Conservation (phyloP, 2,113 vertebrate species). For the Podarcis raffonei region DNA sequence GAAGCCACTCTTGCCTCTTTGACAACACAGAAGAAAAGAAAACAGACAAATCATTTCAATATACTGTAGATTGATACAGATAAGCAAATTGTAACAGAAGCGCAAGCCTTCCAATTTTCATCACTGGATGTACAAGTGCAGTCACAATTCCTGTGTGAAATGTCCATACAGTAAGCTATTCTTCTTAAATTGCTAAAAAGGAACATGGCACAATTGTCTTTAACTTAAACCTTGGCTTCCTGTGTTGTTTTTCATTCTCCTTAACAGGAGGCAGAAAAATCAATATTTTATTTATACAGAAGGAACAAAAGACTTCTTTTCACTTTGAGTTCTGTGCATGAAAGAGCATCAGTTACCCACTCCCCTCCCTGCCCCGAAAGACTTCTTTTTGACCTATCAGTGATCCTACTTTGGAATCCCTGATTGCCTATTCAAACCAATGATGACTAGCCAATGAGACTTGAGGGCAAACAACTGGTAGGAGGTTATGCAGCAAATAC, state of each 20-base stretch:
- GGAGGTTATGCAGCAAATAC: too few species aligned
- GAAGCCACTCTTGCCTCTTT: background rate
- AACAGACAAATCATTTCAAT: too few species aligned
- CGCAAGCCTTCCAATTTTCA: background rate
- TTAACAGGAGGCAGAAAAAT: slow-evolving; percentile 12
- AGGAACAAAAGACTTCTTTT: background rate
- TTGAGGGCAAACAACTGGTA: background rate
- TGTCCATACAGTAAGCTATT: background rate
- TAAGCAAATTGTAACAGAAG: background rate
- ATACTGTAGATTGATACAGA: too few species aligned
- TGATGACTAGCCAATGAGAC: background rate
- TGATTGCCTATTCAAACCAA: slow-evolving; percentile 2
- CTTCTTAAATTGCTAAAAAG: background rate
- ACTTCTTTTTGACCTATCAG: background rate
- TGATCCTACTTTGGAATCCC: background rate
- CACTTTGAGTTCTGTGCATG: background rate
- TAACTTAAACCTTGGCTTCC: background rate
- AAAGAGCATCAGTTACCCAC: background rate
- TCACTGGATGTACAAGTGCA: background rate
- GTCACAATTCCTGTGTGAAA: background rate
- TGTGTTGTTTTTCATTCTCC: background rate
- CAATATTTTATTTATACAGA: slow-evolving; percentile 4
- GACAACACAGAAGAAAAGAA: background rate
- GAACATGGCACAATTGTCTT: background rate
- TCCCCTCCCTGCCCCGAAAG: background rate